Evolutionary conservation across 92 coral and sea anemone genomes (phyloP).

Genomic region (Actinernus sp.): DNA sequence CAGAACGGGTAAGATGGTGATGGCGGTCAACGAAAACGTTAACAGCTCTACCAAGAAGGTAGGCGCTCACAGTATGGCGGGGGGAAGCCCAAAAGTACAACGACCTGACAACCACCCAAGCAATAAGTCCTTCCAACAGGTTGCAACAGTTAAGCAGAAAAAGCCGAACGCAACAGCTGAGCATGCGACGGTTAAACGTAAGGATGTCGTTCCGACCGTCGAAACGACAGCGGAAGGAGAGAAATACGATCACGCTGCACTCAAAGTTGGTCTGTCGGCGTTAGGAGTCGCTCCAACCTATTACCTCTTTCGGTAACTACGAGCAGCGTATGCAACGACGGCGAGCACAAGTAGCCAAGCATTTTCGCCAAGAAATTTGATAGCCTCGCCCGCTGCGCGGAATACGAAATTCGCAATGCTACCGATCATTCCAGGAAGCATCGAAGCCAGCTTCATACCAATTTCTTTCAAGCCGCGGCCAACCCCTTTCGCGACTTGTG

Average conservation of each 20-base stretch:
- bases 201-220: too few relatives aligned
- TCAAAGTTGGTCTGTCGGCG: conserved; percentile 4
- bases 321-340: not conserved
- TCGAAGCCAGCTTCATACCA: not conserved
- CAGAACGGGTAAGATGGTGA: too few relatives aligned
- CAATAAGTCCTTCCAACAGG: too few relatives aligned
- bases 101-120: too few relatives aligned
- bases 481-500: not conserved
- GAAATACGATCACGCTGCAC: not conserved
- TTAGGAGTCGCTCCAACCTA: not conserved
- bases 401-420: conserved; percentile 4
- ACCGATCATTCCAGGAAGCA: not conserved
- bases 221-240: too few relatives aligned
- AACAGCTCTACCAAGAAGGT: too few relatives aligned
- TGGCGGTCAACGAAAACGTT: too few relatives aligned
- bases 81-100: too few relatives aligned
- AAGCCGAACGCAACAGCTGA: too few relatives aligned
- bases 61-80: too few relatives aligned
- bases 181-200: too few relatives aligned
- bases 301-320: not conserved
- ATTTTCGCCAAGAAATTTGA: conserved; percentile 7
- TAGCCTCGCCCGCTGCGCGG: not conserved
- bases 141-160: too few relatives aligned
- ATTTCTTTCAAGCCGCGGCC: not conserved
- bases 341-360: conserved; percentile 5